Evolutionary conservation across 1,140 invertebrate species (phyloP).

Genomic region (Drosophila tani): DNA sequence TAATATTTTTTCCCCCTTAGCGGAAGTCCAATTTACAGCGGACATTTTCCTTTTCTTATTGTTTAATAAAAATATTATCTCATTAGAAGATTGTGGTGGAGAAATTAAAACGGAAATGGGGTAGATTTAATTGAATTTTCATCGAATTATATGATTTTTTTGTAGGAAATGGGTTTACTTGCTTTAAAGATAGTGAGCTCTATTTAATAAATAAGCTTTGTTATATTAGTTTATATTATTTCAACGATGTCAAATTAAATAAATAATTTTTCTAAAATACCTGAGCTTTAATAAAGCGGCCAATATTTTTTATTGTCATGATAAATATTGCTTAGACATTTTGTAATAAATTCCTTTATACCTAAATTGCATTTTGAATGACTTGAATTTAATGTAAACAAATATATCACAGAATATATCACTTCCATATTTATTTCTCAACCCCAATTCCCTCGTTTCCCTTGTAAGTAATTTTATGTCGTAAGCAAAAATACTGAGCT

Average conservation of each 20-base stretch:
- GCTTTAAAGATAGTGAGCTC: neutral
- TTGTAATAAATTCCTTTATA: too few species aligned
- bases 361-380: neutral
- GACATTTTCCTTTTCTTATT: neutral
- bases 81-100: neutral
- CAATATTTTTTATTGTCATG: neutral
- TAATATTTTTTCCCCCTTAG: neutral
- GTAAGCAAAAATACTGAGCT: slow-evolving; percentile 5
- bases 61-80: slow-evolving; percentile 2
- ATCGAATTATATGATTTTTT: neutral
- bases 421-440: neutral
- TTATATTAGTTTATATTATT: neutral
- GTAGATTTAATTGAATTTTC: neutral
- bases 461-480: neutral
- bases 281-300: neutral
- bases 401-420: neutral
- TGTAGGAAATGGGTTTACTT: neutral
- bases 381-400: neutral
- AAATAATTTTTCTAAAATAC: neutral
- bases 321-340: too few species aligned
- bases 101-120: too few species aligned
- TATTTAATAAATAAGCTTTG: neutral
- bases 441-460: neutral
- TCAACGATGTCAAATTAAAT: neutral
- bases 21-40: neutral